phyloP scores from a whole-genome alignment of 2,888 invertebrate species.

The Ferrisia virgata region DNA sequence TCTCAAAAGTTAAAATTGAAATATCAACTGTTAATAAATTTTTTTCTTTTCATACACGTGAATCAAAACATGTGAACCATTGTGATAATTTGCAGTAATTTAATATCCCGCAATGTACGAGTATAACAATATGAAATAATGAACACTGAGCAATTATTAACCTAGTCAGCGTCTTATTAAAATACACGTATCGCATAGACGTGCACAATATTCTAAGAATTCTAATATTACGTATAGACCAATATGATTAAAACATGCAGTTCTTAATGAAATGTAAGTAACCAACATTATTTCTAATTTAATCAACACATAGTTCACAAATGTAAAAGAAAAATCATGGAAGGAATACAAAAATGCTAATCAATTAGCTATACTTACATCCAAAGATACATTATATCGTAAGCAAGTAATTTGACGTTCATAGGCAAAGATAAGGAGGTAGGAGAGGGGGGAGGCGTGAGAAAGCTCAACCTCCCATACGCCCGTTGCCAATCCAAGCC shows the following conservation, averaged over 20 bases:
- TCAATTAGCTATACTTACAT: too few species aligned
- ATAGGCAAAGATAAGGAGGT: too few species aligned
- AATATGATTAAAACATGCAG: background rate
- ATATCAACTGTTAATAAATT: background rate
- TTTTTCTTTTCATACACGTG: background rate
- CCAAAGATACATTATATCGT: background rate
- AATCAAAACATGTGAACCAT: background rate
- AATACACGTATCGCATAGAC: background rate
- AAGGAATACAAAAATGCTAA: background rate
- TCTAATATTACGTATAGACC: constrained; percentile 32
- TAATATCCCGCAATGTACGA: background rate
- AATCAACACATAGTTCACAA: background rate
- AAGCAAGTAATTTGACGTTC: background rate
- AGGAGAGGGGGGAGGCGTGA: too few species aligned
- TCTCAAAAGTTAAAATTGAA: background rate
- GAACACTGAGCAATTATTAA: constrained; percentile 36
- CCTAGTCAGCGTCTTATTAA: background rate
- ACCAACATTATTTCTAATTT: background rate
- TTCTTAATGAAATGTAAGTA: background rate
- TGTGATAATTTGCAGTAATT: background rate
- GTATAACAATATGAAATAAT: too few species aligned
- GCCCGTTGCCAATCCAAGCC: too few species aligned
- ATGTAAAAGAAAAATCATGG: background rate
- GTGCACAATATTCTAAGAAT: background rate
- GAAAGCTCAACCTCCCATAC: too few species aligned